Base-by-base conservation (phyloP, 2,888 invertebrate genomes). In the Saturnia japonica region DNA sequence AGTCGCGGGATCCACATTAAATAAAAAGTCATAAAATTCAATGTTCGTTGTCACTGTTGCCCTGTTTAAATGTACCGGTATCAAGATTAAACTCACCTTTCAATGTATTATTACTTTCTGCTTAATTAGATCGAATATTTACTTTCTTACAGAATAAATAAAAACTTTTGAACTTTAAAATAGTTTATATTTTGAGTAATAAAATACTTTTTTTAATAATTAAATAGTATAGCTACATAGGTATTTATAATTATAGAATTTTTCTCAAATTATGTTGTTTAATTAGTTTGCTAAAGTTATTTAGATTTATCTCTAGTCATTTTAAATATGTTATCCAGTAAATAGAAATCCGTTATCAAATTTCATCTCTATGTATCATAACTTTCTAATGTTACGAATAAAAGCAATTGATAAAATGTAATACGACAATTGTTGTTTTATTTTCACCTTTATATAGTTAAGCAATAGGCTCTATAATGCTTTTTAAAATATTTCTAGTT, bases 81-180 rank as follows among this genome's bases (percentile, higher is more conserved):
- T 88, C 97, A 98, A 64, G 7, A 88, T 96, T 96, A 1, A 95
- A 73, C 7, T 67, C 74, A 66, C 67, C 67, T 54, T 42, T 67
- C 8, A 67, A 54, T 66, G 40, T 67, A 43, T 70, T 67, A 43
- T 70, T 70, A 67, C 67, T 70, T 67, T 14, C 70, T 51, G 51
- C 40, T 2, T 51, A 51, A 54, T 70, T 67, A 40, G 14, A 64
- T 28, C 7, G n/a, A 40, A n/a, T 64, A 64, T 19, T 40, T n/a
- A 40, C 8, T 11, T n/a, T 11, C 22, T 22, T 22, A 1, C 8
- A 54, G 11, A 54, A 22, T 14, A 47, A 47, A 47, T 16, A 47
- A 47, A 47, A 8, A 16, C 0, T 22, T 54, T 54, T 22, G 22
- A 54, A n/a, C 6, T n/a, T 54, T 54, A 4, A 8, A 0, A 22